Evolutionary conservation across 2,888 invertebrate genomes (phyloP).

Genomic region (Melanostoma scalare): DNA sequence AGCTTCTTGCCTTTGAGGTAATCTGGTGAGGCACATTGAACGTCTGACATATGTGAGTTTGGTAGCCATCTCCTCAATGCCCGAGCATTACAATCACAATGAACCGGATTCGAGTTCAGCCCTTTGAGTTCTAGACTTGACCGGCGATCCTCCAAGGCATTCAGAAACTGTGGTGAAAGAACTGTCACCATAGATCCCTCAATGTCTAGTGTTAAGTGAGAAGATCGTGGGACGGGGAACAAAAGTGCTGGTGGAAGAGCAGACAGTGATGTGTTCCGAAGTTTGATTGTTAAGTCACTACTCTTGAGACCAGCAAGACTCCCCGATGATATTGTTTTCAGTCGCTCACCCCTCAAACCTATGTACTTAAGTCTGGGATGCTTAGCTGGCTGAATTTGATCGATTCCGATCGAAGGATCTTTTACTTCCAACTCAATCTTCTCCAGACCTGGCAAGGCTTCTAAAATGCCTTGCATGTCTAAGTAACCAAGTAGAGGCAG

Average conservation of each 20-base stretch:
- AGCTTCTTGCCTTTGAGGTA: constrained; percentile 87
- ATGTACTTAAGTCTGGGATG: constrained; percentile 90
- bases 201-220: constrained; percentile 90
- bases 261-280: constrained; percentile 91
- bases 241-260: constrained; percentile 91
- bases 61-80: constrained; percentile 91
- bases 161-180: constrained; percentile 89
- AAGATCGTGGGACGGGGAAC: constrained; percentile 93
- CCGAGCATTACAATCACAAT: constrained; percentile 92
- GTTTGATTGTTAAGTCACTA: constrained; percentile 87
- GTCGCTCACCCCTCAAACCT: constrained; percentile 88
- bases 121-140: constrained; percentile 89
- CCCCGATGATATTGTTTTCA: constrained; percentile 91
- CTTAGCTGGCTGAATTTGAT: constrained; percentile 90
- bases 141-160: constrained; percentile 91
- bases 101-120: constrained; percentile 90
- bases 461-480: constrained; percentile 93
- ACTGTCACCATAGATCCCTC: constrained; percentile 90
- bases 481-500: constrained; percentile 92
- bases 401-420: constrained; percentile 90
- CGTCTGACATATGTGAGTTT: constrained; percentile 84
- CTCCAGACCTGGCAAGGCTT: constrained; percentile 88
- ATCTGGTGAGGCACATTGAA: constrained; percentile 88
- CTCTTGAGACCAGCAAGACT: constrained; percentile 92
- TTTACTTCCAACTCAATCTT: constrained; percentile 92